Conservation (phyloP, 2,797 vertebrate genomes). For the Acanthopagrus latus region DNA sequence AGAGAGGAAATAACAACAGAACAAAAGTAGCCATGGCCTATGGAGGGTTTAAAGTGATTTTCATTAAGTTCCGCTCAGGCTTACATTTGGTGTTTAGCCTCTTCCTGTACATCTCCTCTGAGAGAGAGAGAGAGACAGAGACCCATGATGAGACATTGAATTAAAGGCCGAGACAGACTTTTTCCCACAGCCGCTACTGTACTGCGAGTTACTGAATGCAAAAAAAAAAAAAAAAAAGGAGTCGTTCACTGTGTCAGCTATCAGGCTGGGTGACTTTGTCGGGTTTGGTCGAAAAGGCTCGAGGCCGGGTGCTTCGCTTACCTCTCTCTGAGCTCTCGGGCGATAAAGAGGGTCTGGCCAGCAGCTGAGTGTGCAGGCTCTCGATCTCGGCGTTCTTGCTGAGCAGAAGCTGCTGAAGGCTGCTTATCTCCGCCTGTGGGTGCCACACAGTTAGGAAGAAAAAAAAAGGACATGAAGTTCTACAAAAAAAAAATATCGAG, state of each 20-base stretch:
- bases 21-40: conserved; percentile 37
- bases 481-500: background rate
- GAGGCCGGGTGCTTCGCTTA: conserved; percentile 67
- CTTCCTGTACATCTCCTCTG: conserved; percentile 89
- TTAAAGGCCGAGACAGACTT: conserved; percentile 25
- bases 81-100: conserved; percentile 91
- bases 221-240: conserved; percentile 11
- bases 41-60: conserved; percentile 59
- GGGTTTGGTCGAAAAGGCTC: background rate
- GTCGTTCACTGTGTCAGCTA: conserved; percentile 40
- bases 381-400: conserved; percentile 95
- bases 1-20: conserved; percentile 47
- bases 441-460: conserved; percentile 37
- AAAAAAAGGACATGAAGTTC: background rate
- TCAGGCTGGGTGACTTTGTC: conserved; percentile 35
- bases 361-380: conserved; percentile 91
- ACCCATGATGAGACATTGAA: conserved; percentile 58
- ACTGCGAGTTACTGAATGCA: conserved; percentile 50
- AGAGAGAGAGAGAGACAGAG: conserved; percentile 75
- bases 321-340: conserved; percentile 91
- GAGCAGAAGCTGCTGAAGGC: conserved; percentile 93
- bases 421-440: conserved; percentile 92
- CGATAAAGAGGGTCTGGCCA: conserved; percentile 85
- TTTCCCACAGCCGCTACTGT: conserved; percentile 31
- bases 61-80: conserved; percentile 69